Percentiles rank a stretch among this genome's conserved stretches.
phyloP scores from a whole-genome alignment of 2,797 vertebrate species.

The Ctenopoma multispine region DNA sequence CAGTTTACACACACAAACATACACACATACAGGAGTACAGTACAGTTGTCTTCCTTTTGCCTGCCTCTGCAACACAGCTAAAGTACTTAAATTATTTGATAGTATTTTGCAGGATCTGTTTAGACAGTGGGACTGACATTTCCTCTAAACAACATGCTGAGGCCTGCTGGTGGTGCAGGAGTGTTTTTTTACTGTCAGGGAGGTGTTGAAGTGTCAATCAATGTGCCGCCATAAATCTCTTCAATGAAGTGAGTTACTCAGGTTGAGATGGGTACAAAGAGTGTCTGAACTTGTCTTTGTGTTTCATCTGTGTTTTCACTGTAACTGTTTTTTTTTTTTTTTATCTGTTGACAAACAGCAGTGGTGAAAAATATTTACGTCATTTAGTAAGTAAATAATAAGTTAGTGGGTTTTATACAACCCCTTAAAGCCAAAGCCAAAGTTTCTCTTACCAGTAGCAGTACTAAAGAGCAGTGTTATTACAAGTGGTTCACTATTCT shows the following conservation, averaged over 20 bases:
- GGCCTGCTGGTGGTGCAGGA: slow-evolving; percentile 48
- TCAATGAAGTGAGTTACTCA: slow-evolving; percentile 49
- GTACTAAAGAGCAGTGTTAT: too few relatives aligned
- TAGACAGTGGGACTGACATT: slow-evolving; percentile 28
- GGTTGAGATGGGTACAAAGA: slow-evolving; percentile 11
- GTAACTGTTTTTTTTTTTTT: slow-evolving; percentile 12
- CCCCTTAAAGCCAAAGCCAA: too few relatives aligned
- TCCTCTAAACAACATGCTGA: slow-evolving; percentile 49
- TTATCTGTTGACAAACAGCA: neutral
- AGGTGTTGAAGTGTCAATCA: slow-evolving; percentile 41
- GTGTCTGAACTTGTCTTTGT: slow-evolving; percentile 39
- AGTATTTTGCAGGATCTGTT: slow-evolving; percentile 47
- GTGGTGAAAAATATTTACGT: neutral
- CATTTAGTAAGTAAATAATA: neutral
- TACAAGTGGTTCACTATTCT: too few relatives aligned
- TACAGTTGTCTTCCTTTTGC: slow-evolving; percentile 20
- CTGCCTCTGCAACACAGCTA: slow-evolving; percentile 31
- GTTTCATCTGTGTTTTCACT: slow-evolving; percentile 18
- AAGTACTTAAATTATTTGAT: slow-evolving; percentile 42
- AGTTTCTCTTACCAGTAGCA: too few relatives aligned
- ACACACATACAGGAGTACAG: slow-evolving; percentile 17
- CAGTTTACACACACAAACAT: slow-evolving; percentile 27
- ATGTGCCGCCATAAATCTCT: slow-evolving; percentile 38
- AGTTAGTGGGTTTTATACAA: neutral
- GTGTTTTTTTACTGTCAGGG: slow-evolving; percentile 40